Percentiles rank a stretch among this genome's conserved stretches.
phyloP scores from a whole-genome alignment of 2,797 vertebrate species.

The Hyperoplus immaculatus region DNA sequence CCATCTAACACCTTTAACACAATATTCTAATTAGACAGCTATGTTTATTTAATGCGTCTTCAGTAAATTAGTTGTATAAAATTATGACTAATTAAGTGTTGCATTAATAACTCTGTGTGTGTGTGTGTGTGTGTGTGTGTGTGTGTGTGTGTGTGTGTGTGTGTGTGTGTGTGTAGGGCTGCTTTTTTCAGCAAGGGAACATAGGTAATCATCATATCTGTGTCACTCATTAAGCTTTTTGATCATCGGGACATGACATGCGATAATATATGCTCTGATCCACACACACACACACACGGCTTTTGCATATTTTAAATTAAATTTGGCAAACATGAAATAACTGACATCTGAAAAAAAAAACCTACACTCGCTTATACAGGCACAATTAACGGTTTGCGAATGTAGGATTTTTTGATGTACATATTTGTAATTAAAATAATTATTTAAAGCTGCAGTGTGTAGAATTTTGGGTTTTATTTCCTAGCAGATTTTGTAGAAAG shows the following conservation, averaged over 20 bases:
- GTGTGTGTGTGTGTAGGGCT: too few species aligned
- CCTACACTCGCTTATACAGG: conserved; percentile 12
- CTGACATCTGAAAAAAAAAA: conserved; percentile 23
- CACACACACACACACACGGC: conserved; percentile 42
- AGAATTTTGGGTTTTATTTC: too few species aligned
- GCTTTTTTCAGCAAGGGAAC: conserved; percentile 49
- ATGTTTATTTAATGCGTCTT: conserved; percentile 86
- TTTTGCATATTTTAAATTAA: conserved; percentile 64
- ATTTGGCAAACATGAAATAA: conserved; percentile 47
- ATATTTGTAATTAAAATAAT: too few species aligned
- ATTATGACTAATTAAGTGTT: conserved; percentile 85
- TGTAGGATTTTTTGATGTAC: neutral
- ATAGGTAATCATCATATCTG: conserved; percentile 81
- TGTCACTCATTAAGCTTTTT: conserved; percentile 81
- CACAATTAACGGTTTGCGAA: neutral
- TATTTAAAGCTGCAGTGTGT: too few species aligned
- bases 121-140: too few species aligned
- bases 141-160: too few species aligned
- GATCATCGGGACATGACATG: conserved; percentile 73
- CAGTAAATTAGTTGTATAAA: conserved; percentile 86
- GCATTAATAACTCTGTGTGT: conserved; percentile 73
- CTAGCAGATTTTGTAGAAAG: too few species aligned
- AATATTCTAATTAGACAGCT: conserved; percentile 85
- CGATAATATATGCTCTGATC: conserved; percentile 69
- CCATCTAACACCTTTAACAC: conserved; percentile 79